A percentile compares a stretch with the other conserved stretches of the same genome.
phyloP scores from a whole-genome alignment of 2,797 vertebrate species.

The Coilia nasus region DNA sequence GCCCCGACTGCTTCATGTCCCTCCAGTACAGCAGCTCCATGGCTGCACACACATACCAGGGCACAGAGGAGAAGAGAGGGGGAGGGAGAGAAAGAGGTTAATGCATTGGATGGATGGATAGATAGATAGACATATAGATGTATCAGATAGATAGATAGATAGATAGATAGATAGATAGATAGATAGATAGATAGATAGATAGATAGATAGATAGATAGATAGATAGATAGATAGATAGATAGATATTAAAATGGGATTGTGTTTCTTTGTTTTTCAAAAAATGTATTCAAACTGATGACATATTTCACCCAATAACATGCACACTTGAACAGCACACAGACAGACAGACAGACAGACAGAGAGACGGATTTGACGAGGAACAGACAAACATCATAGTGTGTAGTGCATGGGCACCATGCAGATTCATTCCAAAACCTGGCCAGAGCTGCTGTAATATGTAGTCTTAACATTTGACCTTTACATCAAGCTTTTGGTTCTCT shows the following conservation, averaged over 20 bases:
- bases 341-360: not conserved
- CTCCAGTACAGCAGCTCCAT: slow-evolving; percentile 89
- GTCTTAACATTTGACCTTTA: too few relatives aligned
- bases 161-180: not conserved
- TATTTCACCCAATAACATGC: not conserved
- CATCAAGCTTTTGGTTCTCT: not conserved
- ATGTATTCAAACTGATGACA: not conserved
- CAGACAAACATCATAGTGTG: not conserved
- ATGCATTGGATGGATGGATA: not conserved
- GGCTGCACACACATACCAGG: slow-evolving; percentile 68
- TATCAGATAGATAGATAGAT: not conserved
- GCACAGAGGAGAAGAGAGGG: slow-evolving; percentile 16
- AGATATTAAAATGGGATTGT: not conserved
- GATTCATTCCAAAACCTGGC: slow-evolving; percentile 18
- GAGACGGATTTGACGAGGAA: not conserved
- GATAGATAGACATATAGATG: too few relatives aligned
- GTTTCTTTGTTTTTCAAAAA: not conserved
- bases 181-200: not conserved
- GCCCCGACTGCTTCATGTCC: slow-evolving; percentile 87
- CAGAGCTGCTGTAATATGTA: not conserved
- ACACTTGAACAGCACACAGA: not conserved
- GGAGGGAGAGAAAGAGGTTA: not conserved
- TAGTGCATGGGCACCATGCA: not conserved
- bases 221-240: slow-evolving; percentile 4
- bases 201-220: not conserved